Evolutionary conservation across 2,113 vertebrate species (phyloP).

Genomic region (Dascyllus trimaculatus): DNA sequence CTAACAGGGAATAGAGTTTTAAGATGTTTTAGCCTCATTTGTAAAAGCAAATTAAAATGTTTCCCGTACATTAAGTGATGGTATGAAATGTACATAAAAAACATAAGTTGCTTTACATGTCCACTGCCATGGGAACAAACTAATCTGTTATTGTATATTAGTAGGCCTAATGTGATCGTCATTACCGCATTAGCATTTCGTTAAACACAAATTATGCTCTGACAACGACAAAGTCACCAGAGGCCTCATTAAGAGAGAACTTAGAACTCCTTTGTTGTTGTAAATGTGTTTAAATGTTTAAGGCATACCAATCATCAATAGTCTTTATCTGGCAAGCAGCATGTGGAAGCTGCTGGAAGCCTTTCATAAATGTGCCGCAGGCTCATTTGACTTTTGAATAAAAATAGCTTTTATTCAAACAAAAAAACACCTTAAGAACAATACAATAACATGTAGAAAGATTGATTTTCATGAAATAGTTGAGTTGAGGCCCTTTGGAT

Average conservation of each 20-base stretch:
- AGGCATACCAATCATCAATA: slow-evolving; percentile 12
- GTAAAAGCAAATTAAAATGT: slow-evolving; percentile 3
- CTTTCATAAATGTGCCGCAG: not conserved
- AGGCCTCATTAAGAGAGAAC: slow-evolving; percentile 57
- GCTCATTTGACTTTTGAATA: not conserved
- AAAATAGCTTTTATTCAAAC: not conserved
- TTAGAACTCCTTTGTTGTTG: slow-evolving; percentile 10
- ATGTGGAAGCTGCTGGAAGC: slow-evolving; percentile 17
- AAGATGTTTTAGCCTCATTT: not conserved
- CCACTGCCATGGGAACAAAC: slow-evolving; percentile 6
- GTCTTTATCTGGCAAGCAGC: not conserved
- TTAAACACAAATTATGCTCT: slow-evolving; percentile 28
- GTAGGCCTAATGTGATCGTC: slow-evolving; percentile 28
- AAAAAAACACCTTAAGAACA: too few relatives aligned
- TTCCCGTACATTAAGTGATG: not conserved
- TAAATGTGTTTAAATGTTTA: slow-evolving; percentile 22
- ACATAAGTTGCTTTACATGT: not conserved
- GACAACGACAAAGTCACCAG: slow-evolving; percentile 34
- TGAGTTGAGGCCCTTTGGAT: too few relatives aligned
- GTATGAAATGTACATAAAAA: not conserved
- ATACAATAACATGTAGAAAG: too few relatives aligned
- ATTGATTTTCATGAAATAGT: too few relatives aligned
- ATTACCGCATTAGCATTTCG: slow-evolving; percentile 23
- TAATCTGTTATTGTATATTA: slow-evolving; percentile 37
- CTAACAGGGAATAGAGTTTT: not conserved